Base-by-base conservation (phyloP, 2,888 invertebrate species). In the Tenthredo distinguenda region DNA sequence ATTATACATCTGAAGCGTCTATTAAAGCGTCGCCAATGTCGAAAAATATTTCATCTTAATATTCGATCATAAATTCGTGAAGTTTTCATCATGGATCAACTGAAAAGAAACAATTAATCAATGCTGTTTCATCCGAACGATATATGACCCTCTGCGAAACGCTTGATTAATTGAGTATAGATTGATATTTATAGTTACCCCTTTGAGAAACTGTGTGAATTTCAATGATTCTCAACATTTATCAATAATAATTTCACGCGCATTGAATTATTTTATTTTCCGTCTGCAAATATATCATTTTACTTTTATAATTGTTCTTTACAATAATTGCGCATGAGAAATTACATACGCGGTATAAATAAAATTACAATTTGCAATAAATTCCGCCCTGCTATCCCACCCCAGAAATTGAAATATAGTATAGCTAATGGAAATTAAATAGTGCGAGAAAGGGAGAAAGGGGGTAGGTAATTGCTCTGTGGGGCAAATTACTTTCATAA, bases 281-380 rank as follows among this genome's bases (percentile, higher is more conserved):
- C 18, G 2, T 50, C 18, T 50, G 50, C 18, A 5, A 50, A 50
- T 50, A 50, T 50, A 50, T 18, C 4, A 50, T 50, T 50, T 10
- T n/a, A 18, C 1, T 55, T 55, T n/a, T 7, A n/a, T 55, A 55
- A 55, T 55, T 55, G n/a, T 55, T 62, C 21, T 62, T 21, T 26
- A 26, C 62, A 62, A 62, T 62, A 21, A 21, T 58, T 21, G 26
- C 21, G 62, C 3, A 21, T 26, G 12, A 26, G 2, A 62, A 62
- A 62, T 26, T 26, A 62, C 10, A 62, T 1, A 4, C 26, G 26
- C 26, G 62, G 26, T 21, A 62, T 62, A 26, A 62, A 62, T 21
- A 62, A 62, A 62, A 62, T 62, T 21, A 62, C 21, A 62, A 62
- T 62, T 62, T 12, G 62, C 62, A 62, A 62, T 62, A 26, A 62